Evolutionary conservation across 2,888 invertebrate species (phyloP), one percentile per base, ranked within the genome.

Genomic region (Euproctis similis): DNA sequence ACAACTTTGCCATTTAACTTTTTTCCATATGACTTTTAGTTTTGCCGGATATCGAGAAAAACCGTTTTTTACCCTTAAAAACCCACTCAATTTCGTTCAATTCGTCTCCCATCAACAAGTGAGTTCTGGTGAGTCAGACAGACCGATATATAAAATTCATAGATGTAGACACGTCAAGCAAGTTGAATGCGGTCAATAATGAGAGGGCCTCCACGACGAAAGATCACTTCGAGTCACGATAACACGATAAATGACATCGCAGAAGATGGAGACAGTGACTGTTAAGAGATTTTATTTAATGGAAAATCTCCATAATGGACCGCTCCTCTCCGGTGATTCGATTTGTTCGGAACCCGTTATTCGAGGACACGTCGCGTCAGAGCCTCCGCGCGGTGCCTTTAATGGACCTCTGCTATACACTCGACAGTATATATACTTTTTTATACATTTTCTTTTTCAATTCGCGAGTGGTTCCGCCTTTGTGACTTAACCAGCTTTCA

Each of bases 231-330:
- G 12, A 12, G 46, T 30, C 35, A 42, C 42, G 42, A 38, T 46
- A 45, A 41, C 21, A 46, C 42, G 33, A 25, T 13, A 32, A 37
- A 53, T 42, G 42, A 41, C 46, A 33, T 36, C 6, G 41, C 50
- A 24, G 24, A 42, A 36, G 36, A 36, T 26, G 30, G 44, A 10
- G 39, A 46, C 50, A 24, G 2, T 49, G n/a, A n/a, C n/a, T n/a
- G 56, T 53, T 63, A 53, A 21, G 63, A 63, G 55, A 71, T 76
- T 69, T 75, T 71, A 65, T 65, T 60, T 75, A 78, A 78, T 72
- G 74, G 74, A 72, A 80, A 76, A 77, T 80, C 73, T 77, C 63
- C 77, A 80, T 77, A 80, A 80, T 75, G 73, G 76, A 56, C 60
- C 59, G 54, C 59, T 61, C 59, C 59, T 64, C 56, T 61, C 57